A percentile compares a stretch with the other conserved stretches of the same genome.
phyloP scores from a whole-genome alignment of 1,140 invertebrate species.

The Panonychus citri region DNA sequence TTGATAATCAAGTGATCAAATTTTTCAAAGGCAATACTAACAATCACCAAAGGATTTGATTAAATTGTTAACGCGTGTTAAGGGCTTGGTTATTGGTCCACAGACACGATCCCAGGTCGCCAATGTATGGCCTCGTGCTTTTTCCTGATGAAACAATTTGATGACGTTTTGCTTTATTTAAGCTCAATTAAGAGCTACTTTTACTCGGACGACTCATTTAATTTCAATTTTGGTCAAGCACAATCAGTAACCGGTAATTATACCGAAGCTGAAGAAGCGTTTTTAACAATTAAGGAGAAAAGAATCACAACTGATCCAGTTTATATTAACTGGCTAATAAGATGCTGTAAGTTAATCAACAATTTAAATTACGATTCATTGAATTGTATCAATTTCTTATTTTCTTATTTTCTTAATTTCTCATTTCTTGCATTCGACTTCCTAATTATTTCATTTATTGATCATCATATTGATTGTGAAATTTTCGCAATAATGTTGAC shows the following conservation, averaged over 20 bases:
- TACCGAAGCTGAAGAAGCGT: conserved; percentile 77
- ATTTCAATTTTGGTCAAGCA: conserved; percentile 91
- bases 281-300: conserved; percentile 60
- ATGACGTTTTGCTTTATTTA: conserved; percentile 83
- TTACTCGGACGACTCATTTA: conserved; percentile 84
- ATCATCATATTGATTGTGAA: too few relatives aligned
- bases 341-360: conserved; percentile 55
- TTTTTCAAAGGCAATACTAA: too few relatives aligned
- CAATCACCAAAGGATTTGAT: too few relatives aligned
- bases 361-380: too few relatives aligned
- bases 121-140: conserved; percentile 94
- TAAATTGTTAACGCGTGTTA: too few relatives aligned
- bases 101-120: conserved; percentile 43
- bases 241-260: conserved; percentile 76
- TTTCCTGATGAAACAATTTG: conserved; percentile 79
- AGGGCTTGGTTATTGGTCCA: too few relatives aligned
- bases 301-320: conserved; percentile 57
- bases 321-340: conserved; percentile 62
- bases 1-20: too few relatives aligned
- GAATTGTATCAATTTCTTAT: too few relatives aligned
- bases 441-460: too few relatives aligned
- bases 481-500: too few relatives aligned
- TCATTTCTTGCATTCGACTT: too few relatives aligned
- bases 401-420: too few relatives aligned
- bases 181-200: conserved; percentile 91